phyloP scores from a whole-genome alignment of 2,888 invertebrate genomes.

The Drosophila parthenogenetica region DNA sequence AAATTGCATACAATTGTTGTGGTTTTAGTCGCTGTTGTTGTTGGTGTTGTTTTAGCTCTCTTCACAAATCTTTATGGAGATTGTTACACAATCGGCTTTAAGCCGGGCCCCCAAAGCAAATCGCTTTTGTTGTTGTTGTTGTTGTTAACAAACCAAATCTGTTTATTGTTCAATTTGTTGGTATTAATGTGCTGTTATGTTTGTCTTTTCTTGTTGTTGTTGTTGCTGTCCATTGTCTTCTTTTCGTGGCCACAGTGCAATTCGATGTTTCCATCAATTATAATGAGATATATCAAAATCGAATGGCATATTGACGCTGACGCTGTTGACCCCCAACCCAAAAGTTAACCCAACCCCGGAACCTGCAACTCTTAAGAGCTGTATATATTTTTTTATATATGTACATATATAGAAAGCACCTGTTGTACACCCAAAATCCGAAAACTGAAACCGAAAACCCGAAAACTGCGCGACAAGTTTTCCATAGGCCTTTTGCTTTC shows the following conservation, averaged over 20 bases:
- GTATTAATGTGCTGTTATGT: conserved; percentile 55
- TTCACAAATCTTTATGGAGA: conserved; percentile 27
- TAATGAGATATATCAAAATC: conserved; percentile 76
- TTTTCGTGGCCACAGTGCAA: conserved; percentile 28
- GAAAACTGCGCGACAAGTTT: conserved; percentile 72
- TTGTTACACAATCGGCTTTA: conserved; percentile 55
- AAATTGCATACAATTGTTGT: conserved; percentile 48
- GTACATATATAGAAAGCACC: conserved; percentile 69
- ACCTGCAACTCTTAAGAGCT: conserved; percentile 6
- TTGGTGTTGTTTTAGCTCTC: conserved; percentile 32
- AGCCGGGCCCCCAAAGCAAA: conserved; percentile 67
- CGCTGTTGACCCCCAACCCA: conserved; percentile 22
- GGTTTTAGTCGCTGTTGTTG: conserved; percentile 16
- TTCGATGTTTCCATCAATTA: conserved; percentile 71
- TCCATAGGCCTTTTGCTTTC: conserved; percentile 52
- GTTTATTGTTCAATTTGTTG: conserved; percentile 66
- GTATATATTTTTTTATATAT: too few relatives aligned
- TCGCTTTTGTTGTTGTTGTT: conserved; percentile 49
- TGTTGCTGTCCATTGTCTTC: neutral
- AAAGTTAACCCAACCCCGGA: conserved; percentile 23
- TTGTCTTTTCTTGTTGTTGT: conserved; percentile 63
- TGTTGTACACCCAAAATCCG: conserved; percentile 53
- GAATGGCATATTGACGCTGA: conserved; percentile 58
- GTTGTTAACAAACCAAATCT: conserved; percentile 73
- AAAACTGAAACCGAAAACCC: conserved; percentile 48